Evolutionary conservation across 2,113 vertebrate genomes (phyloP), one percentile per base, ranked within the genome.

Genomic region (Myiagra hebetior): DNA sequence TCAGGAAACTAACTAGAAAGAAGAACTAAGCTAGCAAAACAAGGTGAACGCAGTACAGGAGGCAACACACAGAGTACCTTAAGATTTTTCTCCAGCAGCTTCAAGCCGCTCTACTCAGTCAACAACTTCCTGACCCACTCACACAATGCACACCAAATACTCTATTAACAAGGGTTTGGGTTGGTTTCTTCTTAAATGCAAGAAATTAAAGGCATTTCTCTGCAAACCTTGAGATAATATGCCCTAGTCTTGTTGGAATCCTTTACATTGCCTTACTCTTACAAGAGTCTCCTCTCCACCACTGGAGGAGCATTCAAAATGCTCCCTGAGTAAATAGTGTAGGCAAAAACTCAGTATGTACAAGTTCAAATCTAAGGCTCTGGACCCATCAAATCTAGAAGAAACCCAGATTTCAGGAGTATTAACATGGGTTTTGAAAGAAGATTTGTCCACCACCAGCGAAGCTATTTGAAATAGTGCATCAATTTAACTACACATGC

Each of bases 71-170:
- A 14, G 64, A 35, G 23, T 9, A 5, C 7, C 5, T 22, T 28
- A 39, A 39, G 39, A 33, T 21, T 70, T 42, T 69, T 64, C 41
- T 57, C 53, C n/a, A 70, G 41, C 55, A 95, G 20, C 39, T 88
- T 91, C 87, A 76, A 27, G 57, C 17, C 35, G 74, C 82, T 75
- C 39, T 70, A 59, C 16, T 67, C 18, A 39, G 24, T 44, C 46
- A 74, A 13, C 13, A 15, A 28, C 13, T 82, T 78, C 18, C 13
- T 62, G 28, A 63, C 7, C 13, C 17, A 13, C 17, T 70, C 60
- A n/a, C 30, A 46, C 4, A 1, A 2, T 11, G n/a, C 0, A 0
- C n/a, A 28, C 22, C 41, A 64, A 50, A 20, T 2, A 7, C 37
- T 73, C 21, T 42, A 0, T 19, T 30, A 78, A 74, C 16, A 59